Base-by-base conservation (phyloP, 2,888 invertebrate genomes). In the Rhagonycha fulva region DNA sequence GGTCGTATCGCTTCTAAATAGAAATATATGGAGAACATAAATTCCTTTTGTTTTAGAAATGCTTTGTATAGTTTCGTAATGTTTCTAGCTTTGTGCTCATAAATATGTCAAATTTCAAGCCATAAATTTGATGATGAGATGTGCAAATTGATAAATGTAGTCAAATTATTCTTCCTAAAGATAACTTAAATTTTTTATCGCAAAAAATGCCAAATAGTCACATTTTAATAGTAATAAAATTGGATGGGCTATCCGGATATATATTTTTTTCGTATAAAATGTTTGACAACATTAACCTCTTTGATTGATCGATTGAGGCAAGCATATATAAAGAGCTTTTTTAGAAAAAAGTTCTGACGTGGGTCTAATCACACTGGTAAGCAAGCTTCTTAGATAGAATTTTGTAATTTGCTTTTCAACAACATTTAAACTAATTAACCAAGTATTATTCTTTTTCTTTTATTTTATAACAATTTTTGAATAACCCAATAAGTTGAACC, bases 291-390 rank as follows among this genome's bases (percentile, higher is more conserved):
- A 82, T 84, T 84, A 83, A 82, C 80, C 78, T 80, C 71, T 72
- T 75, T 83, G 83, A 84, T 83, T 83, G 84, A 84, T 84, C 82
- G 83, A 82, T 83, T 82, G 82, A 81, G 80, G 47, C 70, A 69
- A 72, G 83, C 82, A 81, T 82, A 83, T 80, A 80, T 80, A 82
- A 83, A 80, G 80, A 81, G 82, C 80, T 80, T 78, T 77, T 79
- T 80, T 76, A 77, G 79, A 79, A 82, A 75, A 80, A 76, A 70
- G 61, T 70, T 70, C 66, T 75, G 71, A 75, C 71, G 71, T 23
- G 75, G 68, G 75, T 68, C 62, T 70, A 62, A 60, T 19, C 47
- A 47, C 70, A 63, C 19, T 23, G 63, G 62, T 62, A 61, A 67
- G n/a, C 67, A 14, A 70, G 12, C 70, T 47, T 70, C 70, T 70